These are phyloP conservation scores for Tragelaphus imberbis DNA, from an alignment of 2,113 vertebrate species.

Conservation along the genomic window DNA sequence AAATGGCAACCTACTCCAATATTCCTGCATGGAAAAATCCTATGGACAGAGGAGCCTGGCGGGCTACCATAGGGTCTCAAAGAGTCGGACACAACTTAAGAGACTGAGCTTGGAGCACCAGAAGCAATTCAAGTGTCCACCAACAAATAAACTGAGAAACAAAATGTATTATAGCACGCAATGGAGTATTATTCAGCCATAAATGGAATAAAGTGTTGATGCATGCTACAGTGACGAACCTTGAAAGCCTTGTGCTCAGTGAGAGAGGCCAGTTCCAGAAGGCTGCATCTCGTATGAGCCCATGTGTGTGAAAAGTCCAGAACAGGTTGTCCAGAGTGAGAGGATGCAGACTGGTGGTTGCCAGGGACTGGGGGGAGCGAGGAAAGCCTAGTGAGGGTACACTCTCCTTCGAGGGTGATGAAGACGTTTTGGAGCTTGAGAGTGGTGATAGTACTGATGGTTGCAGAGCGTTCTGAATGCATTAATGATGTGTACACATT, in stretches of 20 bases:
- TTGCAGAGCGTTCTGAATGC: background rate
- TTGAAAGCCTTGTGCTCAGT: too few relatives aligned
- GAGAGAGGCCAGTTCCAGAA: background rate
- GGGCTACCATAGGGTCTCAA: background rate
- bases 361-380: background rate
- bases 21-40: background rate
- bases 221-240: rapidly evolving
- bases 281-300: rapidly evolving
- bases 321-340: background rate
- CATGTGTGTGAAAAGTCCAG: rapidly evolving
- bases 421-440: background rate
- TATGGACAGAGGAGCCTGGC: background rate
- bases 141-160: rapidly evolving
- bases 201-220: background rate
- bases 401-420: too few relatives aligned
- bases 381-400: rapidly evolving
- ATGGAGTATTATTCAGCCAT: background rate
- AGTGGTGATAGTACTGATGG: rapidly evolving
- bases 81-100: background rate
- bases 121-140: background rate
- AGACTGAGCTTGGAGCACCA: background rate
- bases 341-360: background rate
- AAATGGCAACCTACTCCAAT: background rate
- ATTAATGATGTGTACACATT: background rate
- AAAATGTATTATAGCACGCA: rapidly evolving